These are phyloP conservation scores for Stercorarius parasiticus DNA, from an alignment of 2,113 vertebrate species.

Conservation along the genomic window DNA sequence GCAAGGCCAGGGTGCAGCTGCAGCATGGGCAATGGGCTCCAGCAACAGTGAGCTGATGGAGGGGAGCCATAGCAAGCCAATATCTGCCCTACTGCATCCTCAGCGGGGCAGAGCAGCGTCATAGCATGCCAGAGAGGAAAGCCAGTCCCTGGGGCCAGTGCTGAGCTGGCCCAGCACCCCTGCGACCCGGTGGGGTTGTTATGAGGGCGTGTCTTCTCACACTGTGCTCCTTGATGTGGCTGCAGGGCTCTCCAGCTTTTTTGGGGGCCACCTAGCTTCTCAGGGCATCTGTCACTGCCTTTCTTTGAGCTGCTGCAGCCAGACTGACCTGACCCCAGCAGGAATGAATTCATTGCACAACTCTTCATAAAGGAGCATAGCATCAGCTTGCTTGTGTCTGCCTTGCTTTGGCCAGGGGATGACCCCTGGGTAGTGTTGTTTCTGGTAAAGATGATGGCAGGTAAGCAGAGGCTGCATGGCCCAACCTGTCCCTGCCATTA, in stretches of 20 bases:
- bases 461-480: neutral
- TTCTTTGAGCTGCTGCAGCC: neutral
- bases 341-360: neutral
- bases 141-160: neutral
- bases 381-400: neutral
- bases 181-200: fast-evolving
- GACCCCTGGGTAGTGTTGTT: neutral
- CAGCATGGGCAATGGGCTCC: neutral
- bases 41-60: fast-evolving
- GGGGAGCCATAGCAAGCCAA: neutral
- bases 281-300: neutral
- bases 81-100: neutral
- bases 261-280: neutral
- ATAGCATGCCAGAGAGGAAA: fast-evolving
- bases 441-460: neutral
- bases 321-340: neutral
- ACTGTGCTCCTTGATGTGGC: neutral
- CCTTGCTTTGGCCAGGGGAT: neutral
- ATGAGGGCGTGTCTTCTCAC: neutral
- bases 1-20: neutral
- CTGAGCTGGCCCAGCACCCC: neutral
- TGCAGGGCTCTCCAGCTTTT: neutral
- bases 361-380: neutral
- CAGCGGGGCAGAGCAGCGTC: neutral
- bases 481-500: neutral